Evolutionary conservation across 2,113 vertebrate genomes (phyloP).

Genomic region (Grammomys dolichurus): DNA sequence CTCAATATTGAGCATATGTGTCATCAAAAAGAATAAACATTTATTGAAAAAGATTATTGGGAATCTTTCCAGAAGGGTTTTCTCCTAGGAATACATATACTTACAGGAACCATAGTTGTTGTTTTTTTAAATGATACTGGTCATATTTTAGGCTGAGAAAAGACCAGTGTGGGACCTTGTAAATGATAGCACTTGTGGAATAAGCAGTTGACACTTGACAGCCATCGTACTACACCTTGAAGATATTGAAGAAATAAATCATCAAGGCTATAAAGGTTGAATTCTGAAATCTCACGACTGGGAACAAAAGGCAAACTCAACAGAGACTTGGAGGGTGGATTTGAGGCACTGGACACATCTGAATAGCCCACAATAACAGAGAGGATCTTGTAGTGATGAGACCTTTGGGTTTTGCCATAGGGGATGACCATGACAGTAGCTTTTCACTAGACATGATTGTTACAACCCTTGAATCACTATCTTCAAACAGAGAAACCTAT

Average conservation of each 20-base stretch:
- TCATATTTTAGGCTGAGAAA: constrained; percentile 62
- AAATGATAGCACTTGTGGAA: constrained; percentile 73
- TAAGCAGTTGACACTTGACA: neutral
- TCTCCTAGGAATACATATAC: constrained; percentile 66
- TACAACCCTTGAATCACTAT: neutral
- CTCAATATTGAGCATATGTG: constrained; percentile 35
- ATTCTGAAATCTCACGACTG: constrained; percentile 40
- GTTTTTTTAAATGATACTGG: neutral
- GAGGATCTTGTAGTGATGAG: neutral
- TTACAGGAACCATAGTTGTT: constrained; percentile 32
- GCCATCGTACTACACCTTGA: constrained; percentile 34
- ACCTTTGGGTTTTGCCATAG: neutral
- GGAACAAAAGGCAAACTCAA: neutral
- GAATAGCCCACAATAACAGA: neutral
- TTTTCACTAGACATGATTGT: neutral
- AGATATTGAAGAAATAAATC: constrained; percentile 64
- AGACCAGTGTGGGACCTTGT: constrained; percentile 1
- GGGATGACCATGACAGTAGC: neutral
- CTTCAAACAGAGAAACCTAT: constrained; percentile 17
- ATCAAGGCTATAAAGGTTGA: constrained; percentile 8
- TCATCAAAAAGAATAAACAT: constrained; percentile 76
- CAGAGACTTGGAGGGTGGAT: neutral
- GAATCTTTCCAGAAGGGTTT: constrained; percentile 59
- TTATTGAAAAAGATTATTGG: constrained; percentile 76
- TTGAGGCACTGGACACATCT: neutral